phyloP scores from a whole-genome alignment of 2,888 invertebrate species.

The Coenonympha glycerion region DNA sequence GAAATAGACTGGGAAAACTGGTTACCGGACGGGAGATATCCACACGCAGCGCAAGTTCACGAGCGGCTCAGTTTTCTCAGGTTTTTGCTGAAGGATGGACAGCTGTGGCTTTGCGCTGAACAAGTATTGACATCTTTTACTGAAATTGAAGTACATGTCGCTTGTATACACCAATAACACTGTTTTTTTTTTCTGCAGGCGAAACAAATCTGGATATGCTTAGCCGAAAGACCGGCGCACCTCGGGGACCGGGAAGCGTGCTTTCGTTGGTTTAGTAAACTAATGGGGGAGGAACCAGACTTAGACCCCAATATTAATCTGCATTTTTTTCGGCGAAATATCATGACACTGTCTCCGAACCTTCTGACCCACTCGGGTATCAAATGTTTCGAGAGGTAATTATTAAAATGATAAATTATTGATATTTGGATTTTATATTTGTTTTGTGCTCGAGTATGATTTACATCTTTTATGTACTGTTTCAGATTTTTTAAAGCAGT shows the following conservation, averaged over 20 bases:
- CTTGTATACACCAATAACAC: not conserved
- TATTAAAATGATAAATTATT: no score
- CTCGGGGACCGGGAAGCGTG: conserved; percentile 95
- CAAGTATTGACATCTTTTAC: conserved; percentile 69
- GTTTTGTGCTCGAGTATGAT: not conserved
- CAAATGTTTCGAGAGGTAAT: conserved; percentile 84
- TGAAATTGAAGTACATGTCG: not conserved
- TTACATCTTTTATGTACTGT: not conserved
- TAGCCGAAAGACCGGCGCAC: conserved; percentile 95
- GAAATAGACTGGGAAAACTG: conserved; percentile 86
- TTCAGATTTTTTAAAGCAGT: conserved; percentile 93
- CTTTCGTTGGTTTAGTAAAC: conserved; percentile 98
- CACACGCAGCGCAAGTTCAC: conserved; percentile 93
- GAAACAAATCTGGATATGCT: conserved; percentile 96
- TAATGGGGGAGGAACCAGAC: conserved; percentile 98
- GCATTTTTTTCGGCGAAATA: conserved; percentile 96
- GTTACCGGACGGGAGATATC: conserved; percentile 91
- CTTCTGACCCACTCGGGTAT: conserved; percentile 96
- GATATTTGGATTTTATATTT: not conserved
- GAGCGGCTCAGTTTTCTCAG: conserved; percentile 94
- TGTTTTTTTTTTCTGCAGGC: conserved; percentile 69
- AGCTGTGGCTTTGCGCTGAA: conserved; percentile 96
- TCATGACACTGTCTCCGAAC: conserved; percentile 92
- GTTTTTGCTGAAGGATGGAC: conserved; percentile 95
- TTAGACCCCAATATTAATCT: conserved; percentile 96